Conservation (phyloP, 2,113 vertebrate genomes). For the Plotosus lineatus region DNA sequence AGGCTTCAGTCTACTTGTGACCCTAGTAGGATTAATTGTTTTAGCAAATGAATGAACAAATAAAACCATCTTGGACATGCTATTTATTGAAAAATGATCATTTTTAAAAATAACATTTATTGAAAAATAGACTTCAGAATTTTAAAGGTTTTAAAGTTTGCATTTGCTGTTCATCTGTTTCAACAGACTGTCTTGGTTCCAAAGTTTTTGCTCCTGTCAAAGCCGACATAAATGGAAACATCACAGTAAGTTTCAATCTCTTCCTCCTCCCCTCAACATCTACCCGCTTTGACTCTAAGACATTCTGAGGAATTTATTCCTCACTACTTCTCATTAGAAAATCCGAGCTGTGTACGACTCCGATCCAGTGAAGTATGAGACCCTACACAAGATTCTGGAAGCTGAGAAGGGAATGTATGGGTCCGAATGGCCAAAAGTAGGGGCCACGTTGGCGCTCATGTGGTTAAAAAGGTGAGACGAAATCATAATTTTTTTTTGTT, state of each 20-base stretch:
- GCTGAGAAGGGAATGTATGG: slow-evolving; percentile 82
- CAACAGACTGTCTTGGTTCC: slow-evolving; percentile 88
- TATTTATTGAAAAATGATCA: no score
- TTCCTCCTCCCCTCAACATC: background rate
- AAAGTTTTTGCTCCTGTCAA: slow-evolving; percentile 86
- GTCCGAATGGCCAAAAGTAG: slow-evolving; percentile 85
- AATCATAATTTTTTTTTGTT: no score
- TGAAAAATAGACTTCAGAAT: no score
- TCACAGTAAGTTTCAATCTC: slow-evolving; percentile 74
- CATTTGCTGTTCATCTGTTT: background rate
- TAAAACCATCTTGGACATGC: no score
- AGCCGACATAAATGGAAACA: slow-evolving; percentile 89
- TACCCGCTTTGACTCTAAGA: background rate
- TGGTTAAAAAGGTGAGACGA: slow-evolving; percentile 90
- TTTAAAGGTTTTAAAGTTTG: background rate
- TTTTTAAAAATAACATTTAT: no score
- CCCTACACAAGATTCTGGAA: slow-evolving; percentile 87
- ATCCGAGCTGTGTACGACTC: slow-evolving; percentile 84
- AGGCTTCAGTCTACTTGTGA: no score
- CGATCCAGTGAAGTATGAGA: slow-evolving; percentile 86
- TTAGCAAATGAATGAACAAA: no score
- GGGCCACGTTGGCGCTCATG: slow-evolving; percentile 89
- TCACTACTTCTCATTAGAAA: slow-evolving; percentile 80
- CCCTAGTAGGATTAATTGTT: no score
- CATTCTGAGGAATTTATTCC: background rate